Evolutionary conservation across 2,797 vertebrate species (phyloP).

Genomic region (Tragopan temminckii): DNA sequence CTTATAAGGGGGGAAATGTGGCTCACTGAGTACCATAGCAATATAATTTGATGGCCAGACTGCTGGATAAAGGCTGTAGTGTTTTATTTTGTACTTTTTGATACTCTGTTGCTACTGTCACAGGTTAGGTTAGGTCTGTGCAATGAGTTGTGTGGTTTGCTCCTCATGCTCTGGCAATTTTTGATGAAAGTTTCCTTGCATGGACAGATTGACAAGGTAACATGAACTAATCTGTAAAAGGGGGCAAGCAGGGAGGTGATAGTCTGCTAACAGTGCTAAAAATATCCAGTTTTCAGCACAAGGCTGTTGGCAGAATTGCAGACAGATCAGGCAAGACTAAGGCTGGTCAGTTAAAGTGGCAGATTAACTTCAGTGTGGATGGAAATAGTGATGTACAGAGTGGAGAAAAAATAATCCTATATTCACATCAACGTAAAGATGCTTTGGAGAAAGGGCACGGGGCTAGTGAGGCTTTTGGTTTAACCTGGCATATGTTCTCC

Average conservation of each 20-base stretch:
- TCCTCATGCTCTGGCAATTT: background rate
- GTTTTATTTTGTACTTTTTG: conserved; percentile 23
- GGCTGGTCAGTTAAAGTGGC: background rate
- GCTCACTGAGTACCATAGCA: conserved; percentile 1
- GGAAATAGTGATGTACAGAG: background rate
- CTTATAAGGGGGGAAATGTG: background rate
- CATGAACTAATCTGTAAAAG: background rate
- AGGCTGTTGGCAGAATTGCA: background rate
- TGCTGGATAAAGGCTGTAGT: background rate
- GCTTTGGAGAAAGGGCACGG: background rate
- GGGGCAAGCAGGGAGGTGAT: background rate
- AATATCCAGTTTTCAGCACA: background rate
- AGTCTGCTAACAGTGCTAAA: background rate
- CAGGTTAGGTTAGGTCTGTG: background rate
- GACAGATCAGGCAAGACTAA: background rate
- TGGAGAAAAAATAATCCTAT: background rate
- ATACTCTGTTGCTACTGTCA: background rate
- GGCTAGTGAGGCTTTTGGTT: background rate
- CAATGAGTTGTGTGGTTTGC: background rate
- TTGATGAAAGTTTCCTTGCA: background rate
- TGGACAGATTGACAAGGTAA: background rate
- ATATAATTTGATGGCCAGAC: background rate
- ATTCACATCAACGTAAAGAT: background rate
- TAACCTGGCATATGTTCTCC: background rate
- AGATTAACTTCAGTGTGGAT: background rate